These are phyloP conservation scores for Hyles lineata DNA, from an alignment of 2,888 invertebrate species.

Conservation along the genomic window DNA sequence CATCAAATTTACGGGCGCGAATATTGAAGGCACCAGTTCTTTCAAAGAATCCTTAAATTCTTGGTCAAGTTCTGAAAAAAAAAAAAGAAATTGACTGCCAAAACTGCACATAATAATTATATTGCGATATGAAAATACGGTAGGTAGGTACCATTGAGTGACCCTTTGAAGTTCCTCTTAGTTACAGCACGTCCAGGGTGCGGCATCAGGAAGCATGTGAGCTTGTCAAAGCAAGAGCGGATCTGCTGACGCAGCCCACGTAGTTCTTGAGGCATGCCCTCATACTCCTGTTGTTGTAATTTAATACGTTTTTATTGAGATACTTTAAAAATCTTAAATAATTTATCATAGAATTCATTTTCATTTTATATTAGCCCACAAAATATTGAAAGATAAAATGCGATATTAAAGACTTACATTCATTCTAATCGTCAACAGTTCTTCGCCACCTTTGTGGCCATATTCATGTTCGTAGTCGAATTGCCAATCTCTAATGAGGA, in stretches of 20 bases:
- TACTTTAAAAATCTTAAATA: too few species aligned
- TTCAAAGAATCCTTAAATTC: constrained; percentile 29
- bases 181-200: constrained; percentile 35
- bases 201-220: constrained; percentile 37
- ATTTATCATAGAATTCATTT: too few species aligned
- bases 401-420: constrained; percentile 13
- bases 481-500: constrained; percentile 31
- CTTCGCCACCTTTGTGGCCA: constrained; percentile 28
- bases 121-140: not conserved
- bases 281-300: not conserved
- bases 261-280: constrained; percentile 25
- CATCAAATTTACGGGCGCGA: constrained; percentile 26
- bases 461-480: constrained; percentile 15
- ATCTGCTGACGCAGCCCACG: constrained; percentile 33
- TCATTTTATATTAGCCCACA: not conserved
- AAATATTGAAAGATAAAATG: not conserved
- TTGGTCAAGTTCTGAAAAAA: constrained; percentile 24
- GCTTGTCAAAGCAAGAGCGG: constrained; percentile 33
- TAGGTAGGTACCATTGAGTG: constrained; percentile 16
- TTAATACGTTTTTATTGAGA: too few species aligned
- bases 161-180: constrained; percentile 22
- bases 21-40: constrained; percentile 28
- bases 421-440: constrained; percentile 17
- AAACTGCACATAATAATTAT: not conserved
- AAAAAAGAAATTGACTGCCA: not conserved